Evolutionary conservation across 2,888 invertebrate genomes (phyloP).

Genomic region (Steinernema hermaphroditum): DNA sequence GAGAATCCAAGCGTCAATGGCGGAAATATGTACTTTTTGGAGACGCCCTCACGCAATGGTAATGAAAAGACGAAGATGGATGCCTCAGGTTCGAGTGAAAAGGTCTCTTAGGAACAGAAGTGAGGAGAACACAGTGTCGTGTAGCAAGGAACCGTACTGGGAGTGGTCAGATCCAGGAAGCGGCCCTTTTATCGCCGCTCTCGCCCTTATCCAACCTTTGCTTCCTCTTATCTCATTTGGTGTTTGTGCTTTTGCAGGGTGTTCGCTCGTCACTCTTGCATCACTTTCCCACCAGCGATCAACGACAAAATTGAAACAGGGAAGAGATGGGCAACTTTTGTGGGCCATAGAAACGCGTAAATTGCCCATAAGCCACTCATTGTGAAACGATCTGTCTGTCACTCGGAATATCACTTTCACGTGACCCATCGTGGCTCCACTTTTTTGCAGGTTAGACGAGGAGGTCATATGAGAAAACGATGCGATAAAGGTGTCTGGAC

Average conservation of each 20-base stretch:
- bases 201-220: slow-evolving; percentile 23
- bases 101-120: neutral
- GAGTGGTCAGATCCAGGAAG: slow-evolving; percentile 19
- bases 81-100: neutral
- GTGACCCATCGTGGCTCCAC: neutral
- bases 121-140: neutral
- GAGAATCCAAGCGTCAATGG: neutral
- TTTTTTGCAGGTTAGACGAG: slow-evolving; percentile 15
- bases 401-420: neutral
- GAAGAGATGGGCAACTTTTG: neutral
- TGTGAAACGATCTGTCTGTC: neutral
- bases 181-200: slow-evolving; percentile 14
- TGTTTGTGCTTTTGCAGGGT: slow-evolving; percentile 21
- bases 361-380: neutral
- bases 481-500: slow-evolving; percentile 27
- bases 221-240: slow-evolving; percentile 23
- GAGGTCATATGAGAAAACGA: slow-evolving; percentile 15
- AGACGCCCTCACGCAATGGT: neutral
- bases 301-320: slow-evolving; percentile 1
- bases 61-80: neutral
- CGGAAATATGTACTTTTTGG: neutral
- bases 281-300: neutral
- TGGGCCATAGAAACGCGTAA: neutral
- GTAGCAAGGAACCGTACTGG: neutral
- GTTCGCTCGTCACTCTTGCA: slow-evolving; percentile 10